Evolutionary conservation across 2,888 invertebrate genomes (phyloP).

Genomic region (Mimas tiliae): DNA sequence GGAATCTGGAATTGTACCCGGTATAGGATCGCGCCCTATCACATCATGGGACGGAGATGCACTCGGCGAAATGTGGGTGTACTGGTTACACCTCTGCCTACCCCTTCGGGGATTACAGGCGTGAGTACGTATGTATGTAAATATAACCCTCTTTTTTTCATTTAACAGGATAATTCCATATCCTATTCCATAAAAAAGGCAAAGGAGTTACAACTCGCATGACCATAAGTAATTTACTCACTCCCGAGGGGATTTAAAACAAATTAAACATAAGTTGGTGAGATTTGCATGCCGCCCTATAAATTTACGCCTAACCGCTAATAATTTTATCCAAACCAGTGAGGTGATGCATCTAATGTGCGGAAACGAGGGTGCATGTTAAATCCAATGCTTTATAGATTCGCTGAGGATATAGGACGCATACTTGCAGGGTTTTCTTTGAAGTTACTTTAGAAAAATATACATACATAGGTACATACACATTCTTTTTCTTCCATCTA

Average conservation of each 20-base stretch:
- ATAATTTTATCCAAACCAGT: slow-evolving; percentile 42
- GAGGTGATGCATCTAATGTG: slow-evolving; percentile 38
- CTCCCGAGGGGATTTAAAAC: slow-evolving; percentile 28
- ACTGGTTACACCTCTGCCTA: too few species aligned
- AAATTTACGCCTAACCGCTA: slow-evolving; percentile 40
- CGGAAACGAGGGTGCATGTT: slow-evolving; percentile 41
- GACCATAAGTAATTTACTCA: slow-evolving; percentile 8
- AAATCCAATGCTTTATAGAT: slow-evolving; percentile 18
- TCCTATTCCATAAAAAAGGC: neutral
- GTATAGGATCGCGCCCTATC: too few species aligned
- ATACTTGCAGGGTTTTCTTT: slow-evolving; percentile 3
- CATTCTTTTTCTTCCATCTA: too few species aligned
- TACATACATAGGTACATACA: too few species aligned
- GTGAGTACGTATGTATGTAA: too few species aligned
- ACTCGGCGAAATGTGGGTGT: too few species aligned
- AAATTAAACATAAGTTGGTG: slow-evolving; percentile 27
- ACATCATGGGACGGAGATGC: too few species aligned
- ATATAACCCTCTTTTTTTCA: neutral
- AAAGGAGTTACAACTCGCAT: neutral
- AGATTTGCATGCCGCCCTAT: slow-evolving; percentile 30
- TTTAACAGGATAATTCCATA: neutral
- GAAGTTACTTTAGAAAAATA: neutral
- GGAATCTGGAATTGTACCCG: too few species aligned
- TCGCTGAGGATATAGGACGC: neutral
- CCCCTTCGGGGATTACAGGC: too few species aligned